Evolutionary conservation across 2,113 vertebrate genomes (phyloP).

Genomic region (Sciurus niger): DNA sequence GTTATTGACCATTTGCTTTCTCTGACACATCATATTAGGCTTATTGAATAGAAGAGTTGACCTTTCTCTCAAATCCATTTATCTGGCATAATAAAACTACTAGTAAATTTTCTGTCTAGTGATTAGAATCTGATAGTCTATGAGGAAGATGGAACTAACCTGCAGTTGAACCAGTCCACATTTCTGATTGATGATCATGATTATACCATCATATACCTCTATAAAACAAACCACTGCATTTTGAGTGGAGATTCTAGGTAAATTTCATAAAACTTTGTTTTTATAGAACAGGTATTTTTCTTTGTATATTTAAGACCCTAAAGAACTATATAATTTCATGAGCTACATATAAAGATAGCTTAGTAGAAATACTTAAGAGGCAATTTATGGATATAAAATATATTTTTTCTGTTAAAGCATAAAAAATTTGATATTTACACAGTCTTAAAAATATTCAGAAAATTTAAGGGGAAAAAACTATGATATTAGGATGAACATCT

Average conservation of each 20-base stretch:
- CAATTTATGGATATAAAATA: not conserved
- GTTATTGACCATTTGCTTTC: not conserved
- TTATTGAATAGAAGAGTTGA: not conserved
- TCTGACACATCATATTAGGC: not conserved
- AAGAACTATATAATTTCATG: not conserved
- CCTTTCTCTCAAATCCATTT: not conserved
- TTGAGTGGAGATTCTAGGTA: not conserved
- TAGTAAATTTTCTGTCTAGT: not conserved
- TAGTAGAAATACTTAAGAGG: slow-evolving; percentile 32
- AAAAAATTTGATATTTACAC: not conserved
- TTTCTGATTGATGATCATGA: not conserved
- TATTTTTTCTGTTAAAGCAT: not conserved
- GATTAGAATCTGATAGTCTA: not conserved
- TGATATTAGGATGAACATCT: not conserved
- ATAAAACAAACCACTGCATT: not conserved
- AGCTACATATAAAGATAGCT: not conserved
- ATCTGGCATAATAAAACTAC: not conserved
- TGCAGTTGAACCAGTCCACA: not conserved
- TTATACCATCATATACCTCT: not conserved
- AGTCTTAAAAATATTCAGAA: slow-evolving; percentile 18
- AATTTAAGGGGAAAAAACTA: not conserved
- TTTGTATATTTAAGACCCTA: not conserved
- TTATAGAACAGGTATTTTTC: not conserved
- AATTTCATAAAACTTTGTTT: not conserved
- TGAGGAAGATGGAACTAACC: not conserved